Evolutionary conservation across 2,797 vertebrate genomes (phyloP), one percentile per base, ranked within the genome.

Genomic region (Pseudochaenichthys georgianus): DNA sequence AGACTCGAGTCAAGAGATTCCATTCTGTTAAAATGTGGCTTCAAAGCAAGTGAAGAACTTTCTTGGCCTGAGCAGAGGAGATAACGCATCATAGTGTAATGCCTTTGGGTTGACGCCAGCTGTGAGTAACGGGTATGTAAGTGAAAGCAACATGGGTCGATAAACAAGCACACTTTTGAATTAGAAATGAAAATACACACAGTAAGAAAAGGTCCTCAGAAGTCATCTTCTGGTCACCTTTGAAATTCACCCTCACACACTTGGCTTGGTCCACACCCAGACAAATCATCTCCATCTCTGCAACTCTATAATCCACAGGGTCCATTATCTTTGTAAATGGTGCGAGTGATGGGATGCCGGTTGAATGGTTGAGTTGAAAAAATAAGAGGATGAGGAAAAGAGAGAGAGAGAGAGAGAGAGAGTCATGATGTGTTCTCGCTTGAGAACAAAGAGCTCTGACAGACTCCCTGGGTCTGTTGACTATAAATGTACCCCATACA

Each of bases 381-480:
- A 78, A 70, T 46, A 69, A 67, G 57, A 65, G 67, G 53, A 31
- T 3, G 62, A 46, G 69, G 5, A 45, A 51, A 48, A 51, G 59
- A 71, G 65, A 63, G 55, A 60, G 66, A 50, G 73, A 63, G 43
- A 64, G 28, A 73, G 71, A 58, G 71, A 61, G 50, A 64, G 59
- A 71, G 89, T 80, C 85, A 85, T 87, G 83, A 91, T 83, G 81
- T 77, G 87, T 88, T 90, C 86, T 82, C 19, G 1, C 54, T 61
- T 46, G 69, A 84, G 87, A 91, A 93, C 90, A 93, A 92, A 93
- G 89, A 84, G 55, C 83, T 68, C 83, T 81, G 87, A 91, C 88
- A 89, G 88, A 85, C 84, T 92, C 79, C 66, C 78, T 59, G 70
- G 70, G 70, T 89, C 75, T 77, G 82, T 84, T 84, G 82, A 86